Evolutionary conservation across 2,797 vertebrate species (phyloP).

Genomic region (Pyrocephalus nanus): DNA sequence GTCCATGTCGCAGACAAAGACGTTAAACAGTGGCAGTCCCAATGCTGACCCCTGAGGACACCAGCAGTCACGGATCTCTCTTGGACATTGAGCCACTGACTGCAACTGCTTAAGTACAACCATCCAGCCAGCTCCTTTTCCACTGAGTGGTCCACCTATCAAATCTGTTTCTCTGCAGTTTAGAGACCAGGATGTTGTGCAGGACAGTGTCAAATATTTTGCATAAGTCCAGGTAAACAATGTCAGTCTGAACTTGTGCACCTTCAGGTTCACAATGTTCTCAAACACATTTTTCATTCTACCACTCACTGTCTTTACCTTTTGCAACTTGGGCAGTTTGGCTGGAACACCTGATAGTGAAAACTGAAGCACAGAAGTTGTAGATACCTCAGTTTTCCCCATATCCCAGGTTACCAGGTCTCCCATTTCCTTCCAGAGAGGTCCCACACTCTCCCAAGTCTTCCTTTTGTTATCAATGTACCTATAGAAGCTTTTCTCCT

Average conservation of each 20-base stretch:
- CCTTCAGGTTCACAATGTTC: neutral
- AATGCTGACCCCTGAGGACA: no score
- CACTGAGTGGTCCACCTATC: neutral
- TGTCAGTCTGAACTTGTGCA: neutral
- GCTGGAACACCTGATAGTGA: neutral
- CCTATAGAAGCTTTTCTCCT: neutral
- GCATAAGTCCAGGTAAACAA: neutral
- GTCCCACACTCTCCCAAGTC: neutral
- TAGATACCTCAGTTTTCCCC: neutral
- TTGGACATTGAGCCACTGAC: neutral
- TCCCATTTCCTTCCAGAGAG: neutral
- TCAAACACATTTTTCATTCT: neutral
- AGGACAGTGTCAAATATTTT: neutral
- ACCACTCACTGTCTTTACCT: neutral
- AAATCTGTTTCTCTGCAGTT: neutral
- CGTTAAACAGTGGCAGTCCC: fast-evolving
- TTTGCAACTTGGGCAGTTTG: neutral
- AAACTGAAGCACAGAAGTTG: neutral
- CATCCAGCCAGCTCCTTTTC: neutral
- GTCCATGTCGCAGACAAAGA: neutral
- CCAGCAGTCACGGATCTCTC: fast-evolving
- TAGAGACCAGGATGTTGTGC: neutral
- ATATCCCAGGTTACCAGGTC: neutral
- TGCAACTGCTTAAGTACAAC: neutral
- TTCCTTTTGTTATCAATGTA: neutral